A percentile compares a stretch with the other conserved stretches of the same genome.
Conservation (phyloP, 2,888 invertebrate genomes). For the Tetropium fuscum region DNA sequence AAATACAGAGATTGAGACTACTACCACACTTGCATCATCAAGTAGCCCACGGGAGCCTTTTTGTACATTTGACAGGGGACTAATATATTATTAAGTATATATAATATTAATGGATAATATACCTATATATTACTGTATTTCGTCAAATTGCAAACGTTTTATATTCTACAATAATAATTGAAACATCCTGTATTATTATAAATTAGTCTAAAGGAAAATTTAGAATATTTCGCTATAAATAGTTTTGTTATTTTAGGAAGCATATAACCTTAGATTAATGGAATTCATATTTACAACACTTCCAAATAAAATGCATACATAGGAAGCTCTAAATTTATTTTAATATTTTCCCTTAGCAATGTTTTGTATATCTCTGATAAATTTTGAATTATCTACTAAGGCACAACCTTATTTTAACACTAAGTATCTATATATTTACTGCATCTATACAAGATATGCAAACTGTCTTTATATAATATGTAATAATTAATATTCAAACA, state of each 20-base stretch:
- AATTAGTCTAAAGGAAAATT: conserved; percentile 63
- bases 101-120: no score
- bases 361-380: conserved; percentile 52
- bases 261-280: conserved; percentile 40
- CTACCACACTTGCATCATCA: no score
- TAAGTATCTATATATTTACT: conserved; percentile 25
- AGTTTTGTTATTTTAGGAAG: conserved; percentile 48
- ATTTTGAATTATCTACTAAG: conserved; percentile 64
- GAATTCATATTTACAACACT: conserved; percentile 53
- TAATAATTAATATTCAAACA: no score
- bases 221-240: conserved; percentile 63
- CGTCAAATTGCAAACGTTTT: no score
- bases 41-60: no score
- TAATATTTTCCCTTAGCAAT: conserved; percentile 33
- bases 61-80: no score
- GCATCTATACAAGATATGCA: conserved; percentile 8
- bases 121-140: no score
- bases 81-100: no score
- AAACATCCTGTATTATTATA: conserved; percentile 20
- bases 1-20: no score
- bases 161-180: not conserved
- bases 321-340: conserved; percentile 60
- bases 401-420: conserved; percentile 59
- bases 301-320: conserved; percentile 47
- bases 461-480: not conserved